phyloP scores from a whole-genome alignment of 1,140 invertebrate species.

The Penaeus vannamei region DNA sequence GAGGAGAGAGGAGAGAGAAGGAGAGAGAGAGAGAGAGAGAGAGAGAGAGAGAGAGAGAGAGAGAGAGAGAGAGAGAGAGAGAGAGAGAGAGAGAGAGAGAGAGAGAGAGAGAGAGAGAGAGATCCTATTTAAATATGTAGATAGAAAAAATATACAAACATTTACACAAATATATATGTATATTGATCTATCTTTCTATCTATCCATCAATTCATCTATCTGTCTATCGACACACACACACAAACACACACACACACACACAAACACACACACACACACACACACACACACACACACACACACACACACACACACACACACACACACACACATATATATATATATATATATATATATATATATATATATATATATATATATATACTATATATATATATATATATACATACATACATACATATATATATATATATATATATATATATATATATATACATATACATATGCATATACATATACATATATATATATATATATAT shows the following conservation, averaged over 20 bases:
- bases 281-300: not conserved
- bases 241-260: not conserved
- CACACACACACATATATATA: not conserved
- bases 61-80: not conserved
- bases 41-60: not conserved
- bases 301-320: not conserved
- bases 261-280: not conserved
- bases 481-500: constrained; percentile 8
- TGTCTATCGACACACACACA: not conserved
- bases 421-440: constrained; percentile 24
- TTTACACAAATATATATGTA: constrained; percentile 2
- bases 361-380: not conserved
- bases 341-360: constrained; percentile 6
- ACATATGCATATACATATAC: not conserved
- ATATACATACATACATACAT: not conserved
- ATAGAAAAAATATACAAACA: not conserved
- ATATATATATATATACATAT: not conserved
- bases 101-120: not conserved
- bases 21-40: not conserved
- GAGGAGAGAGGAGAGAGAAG: not conserved
- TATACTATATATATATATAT: too few relatives aligned
- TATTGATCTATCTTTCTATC: constrained; percentile 13
- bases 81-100: not conserved
- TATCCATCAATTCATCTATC: not conserved
- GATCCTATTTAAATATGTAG: not conserved